Evolutionary conservation across 2,888 invertebrate species (phyloP).

Genomic region (Sesamia inferens): DNA sequence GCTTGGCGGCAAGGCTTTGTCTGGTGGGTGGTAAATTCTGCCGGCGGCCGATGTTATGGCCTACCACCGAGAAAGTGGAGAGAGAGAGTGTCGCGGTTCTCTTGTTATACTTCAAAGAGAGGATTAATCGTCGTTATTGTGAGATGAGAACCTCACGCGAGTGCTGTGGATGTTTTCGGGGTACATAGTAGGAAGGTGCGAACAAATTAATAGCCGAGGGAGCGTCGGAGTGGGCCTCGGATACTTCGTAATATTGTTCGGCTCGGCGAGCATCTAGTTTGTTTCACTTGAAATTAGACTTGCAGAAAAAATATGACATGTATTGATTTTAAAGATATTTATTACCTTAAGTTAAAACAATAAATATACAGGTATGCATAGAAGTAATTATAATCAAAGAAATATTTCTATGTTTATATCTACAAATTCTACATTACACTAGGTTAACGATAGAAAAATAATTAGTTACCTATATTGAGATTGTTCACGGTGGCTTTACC

Average conservation of each 20-base stretch:
- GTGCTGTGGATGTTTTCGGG: neutral
- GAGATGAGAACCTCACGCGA: neutral
- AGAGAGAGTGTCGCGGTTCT: no score
- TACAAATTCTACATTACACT: slow-evolving; percentile 39
- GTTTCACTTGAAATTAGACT: neutral
- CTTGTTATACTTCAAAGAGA: no score
- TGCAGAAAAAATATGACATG: slow-evolving; percentile 4
- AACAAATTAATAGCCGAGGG: neutral
- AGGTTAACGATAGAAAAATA: slow-evolving; percentile 48
- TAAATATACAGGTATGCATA: slow-evolving; percentile 15
- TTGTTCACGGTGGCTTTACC: neutral
- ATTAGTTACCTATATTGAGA: slow-evolving; percentile 40
- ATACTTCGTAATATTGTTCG: neutral
- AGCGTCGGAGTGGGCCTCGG: neutral
- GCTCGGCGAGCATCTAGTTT: neutral
- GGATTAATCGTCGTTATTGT: no score
- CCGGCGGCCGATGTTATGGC: no score
- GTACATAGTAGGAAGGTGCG: neutral
- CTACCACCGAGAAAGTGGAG: no score
- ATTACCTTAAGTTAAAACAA: slow-evolving; percentile 18
- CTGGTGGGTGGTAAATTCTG: no score
- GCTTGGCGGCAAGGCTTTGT: no score
- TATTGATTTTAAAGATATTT: slow-evolving; percentile 21
- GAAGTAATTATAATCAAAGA: slow-evolving; percentile 17
- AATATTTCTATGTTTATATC: slow-evolving; percentile 33